phyloP scores from a whole-genome alignment of 2,797 vertebrate species.

The Margarornis squamiger region DNA sequence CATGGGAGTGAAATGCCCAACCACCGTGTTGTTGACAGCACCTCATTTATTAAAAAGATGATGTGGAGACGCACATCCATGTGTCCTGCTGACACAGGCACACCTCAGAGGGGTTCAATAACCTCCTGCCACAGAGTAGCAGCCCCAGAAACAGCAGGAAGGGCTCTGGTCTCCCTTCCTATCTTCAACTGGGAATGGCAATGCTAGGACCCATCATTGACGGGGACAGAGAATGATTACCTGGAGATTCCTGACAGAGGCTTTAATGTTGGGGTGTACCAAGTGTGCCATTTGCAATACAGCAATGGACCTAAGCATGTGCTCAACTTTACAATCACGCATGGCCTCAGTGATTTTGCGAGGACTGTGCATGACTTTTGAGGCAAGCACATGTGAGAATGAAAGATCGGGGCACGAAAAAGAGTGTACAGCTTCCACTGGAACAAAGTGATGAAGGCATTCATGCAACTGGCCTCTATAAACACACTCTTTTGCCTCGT shows the following conservation, averaged over 20 bases:
- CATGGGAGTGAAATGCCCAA: not conserved
- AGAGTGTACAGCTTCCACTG: not conserved
- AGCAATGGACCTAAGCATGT: not conserved
- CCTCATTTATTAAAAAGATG: not conserved
- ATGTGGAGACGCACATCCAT: not conserved
- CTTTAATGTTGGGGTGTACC: not conserved
- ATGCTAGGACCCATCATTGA: not conserved
- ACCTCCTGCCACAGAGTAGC: not conserved
- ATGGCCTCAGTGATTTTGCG: not conserved
- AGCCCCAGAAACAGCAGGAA: not conserved
- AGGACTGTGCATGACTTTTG: not conserved
- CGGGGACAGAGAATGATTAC: not conserved
- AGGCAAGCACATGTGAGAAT: rapidly evolving
- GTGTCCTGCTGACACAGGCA: not conserved
- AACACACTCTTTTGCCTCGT: not conserved
- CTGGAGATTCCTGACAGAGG: not conserved
- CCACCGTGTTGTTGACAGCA: not conserved
- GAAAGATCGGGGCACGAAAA: not conserved
- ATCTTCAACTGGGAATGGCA: not conserved
- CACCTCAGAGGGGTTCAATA: not conserved
- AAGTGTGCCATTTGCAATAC: not conserved
- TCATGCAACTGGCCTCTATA: not conserved
- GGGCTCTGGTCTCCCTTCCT: not conserved
- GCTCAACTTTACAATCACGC: not conserved
- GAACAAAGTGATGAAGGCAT: not conserved